Conservation (phyloP, 2,888 invertebrate species). For the Siphlonurus alternatus region DNA sequence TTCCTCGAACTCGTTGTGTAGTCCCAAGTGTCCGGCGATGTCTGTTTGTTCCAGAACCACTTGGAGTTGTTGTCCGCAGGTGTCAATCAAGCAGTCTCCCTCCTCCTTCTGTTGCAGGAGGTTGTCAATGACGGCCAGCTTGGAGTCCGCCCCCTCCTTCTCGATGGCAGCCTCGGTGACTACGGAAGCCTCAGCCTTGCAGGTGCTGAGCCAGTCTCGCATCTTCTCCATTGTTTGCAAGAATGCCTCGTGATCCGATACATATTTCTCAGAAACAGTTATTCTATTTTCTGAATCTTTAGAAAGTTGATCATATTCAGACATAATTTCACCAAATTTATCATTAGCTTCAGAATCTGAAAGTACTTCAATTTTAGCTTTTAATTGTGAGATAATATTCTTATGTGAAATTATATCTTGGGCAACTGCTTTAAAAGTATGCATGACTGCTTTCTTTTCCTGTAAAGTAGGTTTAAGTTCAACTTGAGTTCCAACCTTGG, state of each 20-base stretch:
- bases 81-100: slow-evolving; percentile 50
- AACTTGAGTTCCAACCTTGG: slow-evolving; percentile 50
- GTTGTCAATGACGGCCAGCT: slow-evolving; percentile 56
- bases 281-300: slow-evolving; percentile 50
- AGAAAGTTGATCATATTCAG: slow-evolving; percentile 50
- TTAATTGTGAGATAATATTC: slow-evolving; percentile 64
- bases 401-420: slow-evolving; percentile 79
- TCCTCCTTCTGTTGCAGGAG: slow-evolving; percentile 53
- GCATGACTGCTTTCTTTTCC: slow-evolving; percentile 76
- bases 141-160: slow-evolving; percentile 59
- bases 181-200: slow-evolving; percentile 60
- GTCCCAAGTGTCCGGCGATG: slow-evolving; percentile 51
- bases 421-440: slow-evolving; percentile 57
- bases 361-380: slow-evolving; percentile 61
- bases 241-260: slow-evolving; percentile 66
- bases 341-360: slow-evolving; percentile 64
- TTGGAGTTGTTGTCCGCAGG: slow-evolving; percentile 51
- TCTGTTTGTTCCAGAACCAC: slow-evolving; percentile 61
- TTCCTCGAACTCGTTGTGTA: slow-evolving; percentile 55
- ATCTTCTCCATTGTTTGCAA: slow-evolving; percentile 66
- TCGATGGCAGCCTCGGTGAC: slow-evolving; percentile 61
- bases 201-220: slow-evolving; percentile 63
- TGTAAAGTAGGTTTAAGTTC: slow-evolving; percentile 62
- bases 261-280: slow-evolving; percentile 47
- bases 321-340: slow-evolving; percentile 53